A percentile compares a stretch with the other conserved stretches of the same genome.
phyloP scores from a whole-genome alignment of 2,797 vertebrate species.

The Epinephelus malabaricus region DNA sequence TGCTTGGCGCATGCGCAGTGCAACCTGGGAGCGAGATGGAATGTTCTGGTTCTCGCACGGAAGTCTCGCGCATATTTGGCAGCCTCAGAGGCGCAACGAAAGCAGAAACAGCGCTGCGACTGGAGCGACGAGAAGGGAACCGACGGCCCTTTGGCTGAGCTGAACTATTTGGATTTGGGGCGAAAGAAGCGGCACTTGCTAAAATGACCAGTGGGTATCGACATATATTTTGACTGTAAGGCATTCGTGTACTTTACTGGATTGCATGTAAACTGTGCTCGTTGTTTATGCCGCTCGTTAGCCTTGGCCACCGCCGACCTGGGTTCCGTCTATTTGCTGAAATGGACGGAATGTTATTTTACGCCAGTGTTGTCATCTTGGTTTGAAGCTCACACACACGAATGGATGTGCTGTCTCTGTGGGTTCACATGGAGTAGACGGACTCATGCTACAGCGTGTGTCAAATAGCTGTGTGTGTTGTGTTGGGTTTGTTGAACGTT shows the following conservation, averaged over 20 bases:
- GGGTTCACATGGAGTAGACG: rapidly evolving
- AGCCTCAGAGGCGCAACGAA: slow-evolving; percentile 47
- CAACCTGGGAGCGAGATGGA: background rate
- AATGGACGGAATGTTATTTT: background rate
- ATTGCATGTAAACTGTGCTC: slow-evolving; percentile 31
- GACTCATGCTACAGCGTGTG: background rate
- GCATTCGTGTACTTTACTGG: slow-evolving; percentile 38
- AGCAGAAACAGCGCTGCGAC: slow-evolving; percentile 38
- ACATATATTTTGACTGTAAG: slow-evolving; percentile 55
- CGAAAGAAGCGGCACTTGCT: slow-evolving; percentile 53
- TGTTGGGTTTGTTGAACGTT: background rate
- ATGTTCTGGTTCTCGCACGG: slow-evolving; percentile 55
- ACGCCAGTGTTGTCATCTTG: background rate
- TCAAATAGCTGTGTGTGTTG: background rate
- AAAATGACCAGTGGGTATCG: slow-evolving; percentile 86
- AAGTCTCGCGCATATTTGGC: slow-evolving; percentile 52
- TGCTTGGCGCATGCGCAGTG: slow-evolving; percentile 49
- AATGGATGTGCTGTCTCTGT: rapidly evolving
- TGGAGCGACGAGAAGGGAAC: slow-evolving; percentile 62
- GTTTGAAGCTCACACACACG: background rate
- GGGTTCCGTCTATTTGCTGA: slow-evolving; percentile 61
- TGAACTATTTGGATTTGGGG: slow-evolving; percentile 56
- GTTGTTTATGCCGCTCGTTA: slow-evolving; percentile 12
- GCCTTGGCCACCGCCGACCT: background rate
- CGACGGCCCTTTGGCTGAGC: slow-evolving; percentile 80